These are phyloP conservation scores for Zaprionus camerounensis DNA, from an alignment of 1,140 invertebrate genomes.

Conservation along the genomic window DNA sequence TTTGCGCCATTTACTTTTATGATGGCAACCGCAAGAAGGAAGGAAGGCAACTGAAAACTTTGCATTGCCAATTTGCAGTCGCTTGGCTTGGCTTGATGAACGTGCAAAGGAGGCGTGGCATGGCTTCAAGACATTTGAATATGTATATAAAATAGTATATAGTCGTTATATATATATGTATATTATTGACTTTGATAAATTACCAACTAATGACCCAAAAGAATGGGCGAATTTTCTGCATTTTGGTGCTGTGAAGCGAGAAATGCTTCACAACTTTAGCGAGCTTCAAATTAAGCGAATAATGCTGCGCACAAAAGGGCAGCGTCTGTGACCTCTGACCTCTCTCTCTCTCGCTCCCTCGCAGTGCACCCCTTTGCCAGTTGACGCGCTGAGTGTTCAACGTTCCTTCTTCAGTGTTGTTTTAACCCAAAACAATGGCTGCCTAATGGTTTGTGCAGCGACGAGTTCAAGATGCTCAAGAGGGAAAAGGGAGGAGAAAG, in stretches of 20 bases:
- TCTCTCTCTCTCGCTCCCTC: background rate
- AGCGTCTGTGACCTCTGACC: background rate
- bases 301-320: constrained; percentile 5
- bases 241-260: constrained; percentile 63
- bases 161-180: constrained; percentile 28
- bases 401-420: background rate
- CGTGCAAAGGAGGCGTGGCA: background rate
- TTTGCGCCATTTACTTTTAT: constrained; percentile 60
- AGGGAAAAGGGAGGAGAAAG: background rate
- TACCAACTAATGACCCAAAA: constrained; percentile 75
- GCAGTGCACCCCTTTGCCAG: background rate
- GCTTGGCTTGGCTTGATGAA: background rate
- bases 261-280: constrained; percentile 57
- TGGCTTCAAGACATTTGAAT: constrained; percentile 23
- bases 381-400: background rate
- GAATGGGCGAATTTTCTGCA: constrained; percentile 72
- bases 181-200: constrained; percentile 82
- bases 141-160: background rate
- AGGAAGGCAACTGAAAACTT: constrained; percentile 45
- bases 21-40: constrained; percentile 54
- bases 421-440: constrained; percentile 62
- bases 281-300: constrained; percentile 34
- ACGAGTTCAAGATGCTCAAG: constrained; percentile 7
- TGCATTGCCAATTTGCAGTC: constrained; percentile 67
- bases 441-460: constrained; percentile 67